Base-by-base conservation (phyloP, 2,888 invertebrate genomes). In the Bellardia bayeri region DNA sequence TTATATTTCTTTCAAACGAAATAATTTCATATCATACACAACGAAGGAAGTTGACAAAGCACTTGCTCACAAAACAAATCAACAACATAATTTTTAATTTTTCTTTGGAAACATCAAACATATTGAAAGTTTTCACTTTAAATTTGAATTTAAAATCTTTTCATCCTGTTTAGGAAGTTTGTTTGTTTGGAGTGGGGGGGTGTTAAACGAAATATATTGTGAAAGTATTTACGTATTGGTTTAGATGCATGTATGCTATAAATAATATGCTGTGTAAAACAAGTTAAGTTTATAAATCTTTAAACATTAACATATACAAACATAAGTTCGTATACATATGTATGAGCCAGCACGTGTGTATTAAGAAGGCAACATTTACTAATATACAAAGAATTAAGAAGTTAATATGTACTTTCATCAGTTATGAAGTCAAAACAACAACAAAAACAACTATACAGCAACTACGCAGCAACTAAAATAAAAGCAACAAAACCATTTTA, bases 351-450 rank as follows among this genome's bases (percentile, higher is more conserved):
- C 45, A 45, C 13, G 13, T 45, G 45, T 45, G 45, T 68, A 6
- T 51, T 49, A 54, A n/a, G 37, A 64, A 51, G 45, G 63, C 75
- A 49, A 63, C 23, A 49, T 49, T 75, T 75, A 75, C 75, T 75
- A 16, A 63, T 63, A 75, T 75, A 69, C 79, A 79, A 76, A 76
- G 82, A 61, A 82, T 75, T 76, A 82, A 82, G 82, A 82, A 82
- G 82, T 82, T 82, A 82, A 82, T 82, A 69, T 82, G 75, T 68
- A 76, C 82, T 76, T 76, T 69, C 75, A 79, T 54, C 75, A 76
- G 68, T 82, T 82, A 76, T 82, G 82, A 82, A 82, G 82, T 82
- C 75, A 82, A 76, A 82, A 76, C 37, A 75, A 40, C 16, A 68
- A 61, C 64, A 45, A 72, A 6, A 72, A 54, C 54, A 8, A 30